Evolutionary conservation across 2,113 vertebrate genomes (phyloP), one percentile per base, ranked within the genome.

Genomic region (Rattus norvegicus): DNA sequence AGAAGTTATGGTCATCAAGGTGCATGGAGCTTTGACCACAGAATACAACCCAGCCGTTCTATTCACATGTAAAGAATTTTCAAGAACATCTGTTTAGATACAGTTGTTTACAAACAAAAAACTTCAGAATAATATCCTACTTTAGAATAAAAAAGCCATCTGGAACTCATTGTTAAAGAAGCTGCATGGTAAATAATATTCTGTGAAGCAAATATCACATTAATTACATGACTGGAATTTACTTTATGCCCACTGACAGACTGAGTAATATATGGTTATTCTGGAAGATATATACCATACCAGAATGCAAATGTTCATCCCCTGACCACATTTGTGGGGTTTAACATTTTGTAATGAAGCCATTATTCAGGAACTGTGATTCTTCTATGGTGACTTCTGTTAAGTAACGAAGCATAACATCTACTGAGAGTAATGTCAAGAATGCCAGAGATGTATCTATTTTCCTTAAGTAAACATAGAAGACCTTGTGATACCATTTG

Each of bases 401-500:
- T 97, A 88, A 96, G 83, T 90, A 90, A 94, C 59, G 30, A 39
- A 52, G 20, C 83, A 90, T 90, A 95, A 97, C 76, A 90, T 63
- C 30, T 69, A 95, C 85, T 67, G 94, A 70, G 43, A 90, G 7
- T 70, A 72, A 43, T 81, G 59, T 83, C n/a, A 94, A 93, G 49
- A 94, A 85, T 63, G 65, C 16, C 43, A 30, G 47, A 24, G 56
- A 81, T 89, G 92, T 79, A 65, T 93, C 95, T 96, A 65, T 90
- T 96, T 91, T 96, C 54, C 65, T 96, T 70, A 72, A 59, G n/a
- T 90, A 97, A 97, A 92, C 63, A 24, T 28, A 92, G 59, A 96
- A 91, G 93, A 47, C 43, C 63, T 80, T 95, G 73, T 90, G 84
- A 90, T 77, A 94, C 65, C 52, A 97, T 92, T 94, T 76, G n/a